Evolutionary conservation across 2,888 invertebrate genomes (phyloP).

Genomic region (Drosophila maculinotata): DNA sequence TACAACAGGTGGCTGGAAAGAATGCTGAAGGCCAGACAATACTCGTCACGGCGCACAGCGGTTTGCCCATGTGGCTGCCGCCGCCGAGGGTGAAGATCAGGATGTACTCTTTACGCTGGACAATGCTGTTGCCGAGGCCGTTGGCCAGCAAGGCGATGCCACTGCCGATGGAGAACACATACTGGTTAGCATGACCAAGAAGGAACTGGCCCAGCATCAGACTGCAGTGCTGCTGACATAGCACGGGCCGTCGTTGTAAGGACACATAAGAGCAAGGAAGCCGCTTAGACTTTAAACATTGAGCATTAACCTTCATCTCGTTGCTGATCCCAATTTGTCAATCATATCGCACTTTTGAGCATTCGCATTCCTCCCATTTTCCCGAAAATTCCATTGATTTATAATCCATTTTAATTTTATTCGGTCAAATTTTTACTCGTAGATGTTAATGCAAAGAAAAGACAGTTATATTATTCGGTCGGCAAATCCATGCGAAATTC

Average conservation of each 20-base stretch:
- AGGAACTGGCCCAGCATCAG: conserved; percentile 82
- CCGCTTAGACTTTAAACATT: conserved; percentile 35
- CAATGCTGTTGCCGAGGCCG: conserved; percentile 84
- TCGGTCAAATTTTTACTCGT: conserved; percentile 8
- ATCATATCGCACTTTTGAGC: conserved; percentile 52
- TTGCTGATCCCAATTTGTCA: conserved; percentile 53
- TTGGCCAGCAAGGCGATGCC: conserved; percentile 81
- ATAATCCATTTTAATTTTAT: conserved; percentile 10
- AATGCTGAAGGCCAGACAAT: conserved; percentile 92
- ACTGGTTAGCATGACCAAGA: conserved; percentile 83
- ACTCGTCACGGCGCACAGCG: conserved; percentile 90
- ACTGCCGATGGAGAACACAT: conserved; percentile 77
- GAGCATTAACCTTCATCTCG: conserved; percentile 31
- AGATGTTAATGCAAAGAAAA: conserved; percentile 18
- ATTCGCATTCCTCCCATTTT: conserved; percentile 32
- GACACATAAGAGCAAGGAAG: conserved; percentile 14
- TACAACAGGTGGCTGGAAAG: conserved; percentile 88
- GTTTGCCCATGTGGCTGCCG: conserved; percentile 88
- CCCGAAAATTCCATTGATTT: conserved; percentile 17
- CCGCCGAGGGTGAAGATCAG: conserved; percentile 87
- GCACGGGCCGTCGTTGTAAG: conserved; percentile 38
- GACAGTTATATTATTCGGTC: conserved; percentile 21
- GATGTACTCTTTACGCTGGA: conserved; percentile 85
- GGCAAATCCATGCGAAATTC: conserved; percentile 1
- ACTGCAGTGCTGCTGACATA: conserved; percentile 62